Base-by-base conservation (phyloP, 2,113 vertebrate species). In the Psammodynastes pulverulentus region DNA sequence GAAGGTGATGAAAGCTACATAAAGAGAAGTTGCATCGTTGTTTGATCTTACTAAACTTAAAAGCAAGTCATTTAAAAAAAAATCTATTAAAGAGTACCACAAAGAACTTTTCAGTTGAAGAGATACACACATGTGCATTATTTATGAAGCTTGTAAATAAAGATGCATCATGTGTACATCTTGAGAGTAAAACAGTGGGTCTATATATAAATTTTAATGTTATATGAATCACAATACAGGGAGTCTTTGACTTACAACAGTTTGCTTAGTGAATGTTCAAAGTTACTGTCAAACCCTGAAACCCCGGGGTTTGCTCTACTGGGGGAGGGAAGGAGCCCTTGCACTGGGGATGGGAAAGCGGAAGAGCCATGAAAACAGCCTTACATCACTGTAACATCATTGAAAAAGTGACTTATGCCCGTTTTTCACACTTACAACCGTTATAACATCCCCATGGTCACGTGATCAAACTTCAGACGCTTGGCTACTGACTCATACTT, bases 21-120 rank as follows among this genome's bases (percentile, higher is more conserved):
- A 48, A 79, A 94, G 85, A n/a, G 86, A 72, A 87, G n/a, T 89
- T 89, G 1, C 5, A 87, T 87, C 93, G 89, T 34, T 84, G 88
- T 43, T 85, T 34, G 56, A 90, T 13, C 85, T 88, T 0, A 0
- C 1, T 51, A 72, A 52, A 91, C 91, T 34, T 21, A 56, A 88
- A 0, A 9, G 29, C 45, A 0, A 0, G 34, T 52, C 19, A 87
- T 87, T 89, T 88, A 88, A 89, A 1, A 88, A 52, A 95, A 94
- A 92, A 93, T 84, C n/a, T 72, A 86, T 90, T 72, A 84, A 89
- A 49, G 12, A 86, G n/a, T 17, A n/a, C 53, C 0, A 0, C 89
- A 46, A 89, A 86, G 89, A 93, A 49, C 45, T 89, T 45, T 92
- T 93, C 91, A 58, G n/a, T 23, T 87, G 91, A 85, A 10, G 6